Conservation (phyloP, 2,797 vertebrate species). For the Xenentodon cancila region DNA sequence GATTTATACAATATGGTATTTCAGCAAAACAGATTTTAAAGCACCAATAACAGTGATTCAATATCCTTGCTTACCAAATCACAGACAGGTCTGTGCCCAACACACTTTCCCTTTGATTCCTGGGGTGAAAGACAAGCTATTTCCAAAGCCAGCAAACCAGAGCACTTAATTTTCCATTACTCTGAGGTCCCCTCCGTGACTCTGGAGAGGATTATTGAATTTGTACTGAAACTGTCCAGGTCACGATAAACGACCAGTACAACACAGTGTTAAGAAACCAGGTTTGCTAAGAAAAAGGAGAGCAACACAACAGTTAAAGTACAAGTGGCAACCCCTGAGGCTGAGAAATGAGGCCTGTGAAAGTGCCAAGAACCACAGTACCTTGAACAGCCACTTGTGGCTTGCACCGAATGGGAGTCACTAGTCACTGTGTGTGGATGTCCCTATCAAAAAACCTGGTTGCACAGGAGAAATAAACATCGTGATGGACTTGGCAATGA, state of each 20-base stretch:
- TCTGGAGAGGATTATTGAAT: constrained; percentile 26
- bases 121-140: constrained; percentile 13
- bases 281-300: constrained; percentile 11
- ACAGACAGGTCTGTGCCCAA: neutral
- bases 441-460: too few relatives aligned
- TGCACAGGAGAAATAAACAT: too few relatives aligned
- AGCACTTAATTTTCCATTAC: constrained; percentile 49
- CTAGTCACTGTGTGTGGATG: too few relatives aligned
- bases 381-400: too few relatives aligned
- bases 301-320: neutral
- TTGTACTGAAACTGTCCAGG: constrained; percentile 30
- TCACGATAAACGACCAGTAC: constrained; percentile 25
- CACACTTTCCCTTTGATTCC: constrained; percentile 1
- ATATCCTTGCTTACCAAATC: too few relatives aligned
- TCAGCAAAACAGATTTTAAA: neutral
- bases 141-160: constrained; percentile 42
- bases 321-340: neutral
- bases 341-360: neutral
- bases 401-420: too few relatives aligned
- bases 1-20: neutral
- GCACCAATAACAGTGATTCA: neutral
- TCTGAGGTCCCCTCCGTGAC: constrained; percentile 11
- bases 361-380: too few relatives aligned
- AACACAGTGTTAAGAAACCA: constrained; percentile 9
- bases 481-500: too few relatives aligned